A percentile compares a stretch with the other conserved stretches of the same genome.
Evolutionary conservation across 1,140 invertebrate species (phyloP).

Genomic region (Temnothorax longispinosus): DNA sequence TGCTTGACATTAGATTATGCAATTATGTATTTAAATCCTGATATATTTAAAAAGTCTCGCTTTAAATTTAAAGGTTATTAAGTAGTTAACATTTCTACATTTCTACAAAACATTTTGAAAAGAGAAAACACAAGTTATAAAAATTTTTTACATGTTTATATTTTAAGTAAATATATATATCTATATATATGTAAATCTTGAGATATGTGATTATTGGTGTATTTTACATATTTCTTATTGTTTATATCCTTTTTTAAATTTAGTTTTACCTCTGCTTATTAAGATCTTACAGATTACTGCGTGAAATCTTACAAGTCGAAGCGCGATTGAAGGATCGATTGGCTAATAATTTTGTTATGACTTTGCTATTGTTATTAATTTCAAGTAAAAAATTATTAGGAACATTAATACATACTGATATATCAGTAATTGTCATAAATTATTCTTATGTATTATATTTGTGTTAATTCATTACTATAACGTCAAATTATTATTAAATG

Average conservation of each 20-base stretch:
- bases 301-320: neutral
- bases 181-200: neutral
- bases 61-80: constrained; percentile 9
- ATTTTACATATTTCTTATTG: neutral
- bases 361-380: neutral
- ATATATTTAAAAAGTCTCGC: constrained; percentile 7
- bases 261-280: neutral
- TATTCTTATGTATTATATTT: neutral
- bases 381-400: neutral
- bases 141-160: constrained; percentile 30
- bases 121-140: neutral
- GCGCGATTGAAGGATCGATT: neutral
- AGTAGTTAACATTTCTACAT: constrained; percentile 1
- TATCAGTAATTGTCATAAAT: neutral
- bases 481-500: neutral
- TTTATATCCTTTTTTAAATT: neutral
- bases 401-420: neutral
- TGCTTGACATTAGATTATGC: constrained; percentile 7
- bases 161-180: neutral
- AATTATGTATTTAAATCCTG: neutral
- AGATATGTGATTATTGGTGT: neutral
- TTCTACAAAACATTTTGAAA: neutral
- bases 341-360: neutral
- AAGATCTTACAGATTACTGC: neutral
- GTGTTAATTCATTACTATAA: neutral